phyloP scores from a whole-genome alignment of 2,113 vertebrate species.

The Rhinopomastus cyanomelas region DNA sequence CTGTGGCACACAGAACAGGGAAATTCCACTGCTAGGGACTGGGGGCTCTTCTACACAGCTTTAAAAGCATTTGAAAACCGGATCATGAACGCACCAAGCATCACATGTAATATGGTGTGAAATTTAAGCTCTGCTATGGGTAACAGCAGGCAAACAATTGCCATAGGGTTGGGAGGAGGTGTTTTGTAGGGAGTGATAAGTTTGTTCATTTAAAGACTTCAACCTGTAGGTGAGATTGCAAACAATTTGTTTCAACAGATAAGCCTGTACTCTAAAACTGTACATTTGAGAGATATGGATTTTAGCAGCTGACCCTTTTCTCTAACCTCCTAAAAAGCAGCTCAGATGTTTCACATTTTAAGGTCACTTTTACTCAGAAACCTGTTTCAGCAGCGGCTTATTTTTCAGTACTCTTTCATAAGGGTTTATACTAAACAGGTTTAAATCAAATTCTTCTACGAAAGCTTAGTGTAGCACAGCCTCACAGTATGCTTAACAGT shows the following conservation, averaged over 20 bases:
- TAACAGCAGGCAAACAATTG: conserved; percentile 27
- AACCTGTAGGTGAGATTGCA: background rate
- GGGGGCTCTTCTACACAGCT: background rate
- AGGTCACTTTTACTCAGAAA: background rate
- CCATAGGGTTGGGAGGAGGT: background rate
- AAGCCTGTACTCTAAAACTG: background rate
- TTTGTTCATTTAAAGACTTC: conserved; percentile 3
- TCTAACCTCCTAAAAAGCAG: background rate
- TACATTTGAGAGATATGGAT: background rate
- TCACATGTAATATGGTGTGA: background rate
- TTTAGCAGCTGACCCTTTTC: background rate
- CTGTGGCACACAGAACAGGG: background rate
- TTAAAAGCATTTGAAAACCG: background rate
- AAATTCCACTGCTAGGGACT: background rate
- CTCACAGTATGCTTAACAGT: background rate
- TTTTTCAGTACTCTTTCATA: background rate
- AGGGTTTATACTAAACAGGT: background rate
- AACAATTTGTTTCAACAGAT: background rate
- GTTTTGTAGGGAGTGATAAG: background rate
- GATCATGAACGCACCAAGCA: background rate
- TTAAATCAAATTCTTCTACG: background rate
- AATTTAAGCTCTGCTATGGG: background rate
- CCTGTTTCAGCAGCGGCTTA: background rate
- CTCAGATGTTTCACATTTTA: background rate
- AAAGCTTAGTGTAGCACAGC: background rate